Conservation (phyloP, 2,113 vertebrate genomes). For the Xiphophorus couchianus region DNA sequence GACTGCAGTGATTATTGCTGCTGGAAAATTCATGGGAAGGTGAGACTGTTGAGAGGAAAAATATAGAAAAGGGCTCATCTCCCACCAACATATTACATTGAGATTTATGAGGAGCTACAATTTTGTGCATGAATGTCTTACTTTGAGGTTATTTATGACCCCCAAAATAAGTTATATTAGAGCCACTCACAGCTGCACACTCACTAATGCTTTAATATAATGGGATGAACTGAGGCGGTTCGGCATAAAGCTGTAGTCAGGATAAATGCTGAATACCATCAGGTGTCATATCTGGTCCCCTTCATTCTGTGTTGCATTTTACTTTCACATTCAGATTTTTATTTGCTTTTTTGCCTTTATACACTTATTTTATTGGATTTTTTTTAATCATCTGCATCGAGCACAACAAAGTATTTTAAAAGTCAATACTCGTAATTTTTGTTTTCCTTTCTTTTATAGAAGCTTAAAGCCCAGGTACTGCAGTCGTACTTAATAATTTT, state of each 20-base stretch:
- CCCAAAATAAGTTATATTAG: slow-evolving; percentile 26
- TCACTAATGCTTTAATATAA: slow-evolving; percentile 22
- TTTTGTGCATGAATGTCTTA: slow-evolving; percentile 22
- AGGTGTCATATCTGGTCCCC: slow-evolving; percentile 28
- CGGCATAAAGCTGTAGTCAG: slow-evolving; percentile 55
- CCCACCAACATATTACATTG: background rate
- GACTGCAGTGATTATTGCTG: slow-evolving; percentile 11
- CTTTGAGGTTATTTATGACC: slow-evolving; percentile 39
- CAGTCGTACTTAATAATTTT: too few species aligned
- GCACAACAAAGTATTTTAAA: background rate
- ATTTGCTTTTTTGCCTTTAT: background rate
- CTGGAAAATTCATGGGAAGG: slow-evolving; percentile 1
- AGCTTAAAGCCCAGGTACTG: background rate
- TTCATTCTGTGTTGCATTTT: background rate
- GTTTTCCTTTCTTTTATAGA: background rate
- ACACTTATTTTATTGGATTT: background rate
- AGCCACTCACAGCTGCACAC: background rate
- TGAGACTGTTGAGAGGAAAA: slow-evolving; percentile 9
- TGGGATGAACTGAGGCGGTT: slow-evolving; percentile 39
- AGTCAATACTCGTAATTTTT: background rate
- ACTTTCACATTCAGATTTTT: background rate
- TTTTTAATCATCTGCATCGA: background rate
- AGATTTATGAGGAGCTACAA: slow-evolving; percentile 35
- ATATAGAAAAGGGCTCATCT: slow-evolving; percentile 20
- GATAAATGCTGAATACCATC: slow-evolving; percentile 53